Evolutionary conservation across 1,140 invertebrate species (phyloP).

Genomic region (Charaxes varanes): DNA sequence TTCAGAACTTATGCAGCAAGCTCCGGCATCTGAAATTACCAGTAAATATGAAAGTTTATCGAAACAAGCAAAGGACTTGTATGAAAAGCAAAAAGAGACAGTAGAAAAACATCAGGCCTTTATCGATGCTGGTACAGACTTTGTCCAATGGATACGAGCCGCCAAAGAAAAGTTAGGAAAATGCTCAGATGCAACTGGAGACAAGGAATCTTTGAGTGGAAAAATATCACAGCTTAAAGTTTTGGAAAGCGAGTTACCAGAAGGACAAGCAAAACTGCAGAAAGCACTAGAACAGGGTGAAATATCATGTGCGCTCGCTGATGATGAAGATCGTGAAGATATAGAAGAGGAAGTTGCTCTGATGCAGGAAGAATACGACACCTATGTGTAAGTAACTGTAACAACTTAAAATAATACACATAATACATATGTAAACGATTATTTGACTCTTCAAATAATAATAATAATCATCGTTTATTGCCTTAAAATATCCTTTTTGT

Average conservation of each 20-base stretch:
- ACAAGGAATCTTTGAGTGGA: constrained; percentile 90
- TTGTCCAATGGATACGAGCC: constrained; percentile 91
- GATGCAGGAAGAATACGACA: constrained; percentile 91
- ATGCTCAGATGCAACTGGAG: constrained; percentile 94
- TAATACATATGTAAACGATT: background rate
- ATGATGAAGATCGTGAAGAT: constrained; percentile 90
- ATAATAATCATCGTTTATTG: background rate
- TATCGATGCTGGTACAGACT: constrained; percentile 92
- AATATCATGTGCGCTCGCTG: constrained; percentile 86
- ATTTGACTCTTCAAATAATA: background rate
- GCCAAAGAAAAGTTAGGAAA: constrained; percentile 93
- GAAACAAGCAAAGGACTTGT: constrained; percentile 91
- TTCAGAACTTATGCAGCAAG: constrained; percentile 89
- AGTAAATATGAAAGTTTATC: constrained; percentile 92
- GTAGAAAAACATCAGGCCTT: constrained; percentile 93
- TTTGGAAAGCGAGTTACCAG: constrained; percentile 85
- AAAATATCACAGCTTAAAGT: constrained; percentile 91
- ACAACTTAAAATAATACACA: background rate
- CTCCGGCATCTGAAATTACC: constrained; percentile 90
- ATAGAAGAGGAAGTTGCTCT: constrained; percentile 93
- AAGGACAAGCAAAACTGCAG: constrained; percentile 88
- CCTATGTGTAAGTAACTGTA: constrained; percentile 84
- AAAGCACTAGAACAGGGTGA: constrained; percentile 88
- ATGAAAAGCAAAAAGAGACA: constrained; percentile 92
- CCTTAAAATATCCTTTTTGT: background rate